Conservation (phyloP, 2,888 invertebrate genomes). For the Monoplex corrugatus region DNA sequence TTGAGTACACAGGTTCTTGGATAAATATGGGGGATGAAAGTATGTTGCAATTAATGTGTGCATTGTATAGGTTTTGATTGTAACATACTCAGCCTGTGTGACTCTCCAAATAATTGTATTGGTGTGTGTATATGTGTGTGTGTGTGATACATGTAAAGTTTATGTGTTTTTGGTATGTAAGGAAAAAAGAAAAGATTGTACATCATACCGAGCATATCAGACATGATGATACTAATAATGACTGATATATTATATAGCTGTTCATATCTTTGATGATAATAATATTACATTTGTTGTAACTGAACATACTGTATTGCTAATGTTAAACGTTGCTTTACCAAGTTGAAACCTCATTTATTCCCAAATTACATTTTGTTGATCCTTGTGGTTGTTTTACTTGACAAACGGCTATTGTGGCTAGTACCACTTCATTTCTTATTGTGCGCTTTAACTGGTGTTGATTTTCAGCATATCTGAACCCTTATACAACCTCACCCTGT, state of each 20-base stretch:
- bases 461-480: too few relatives aligned
- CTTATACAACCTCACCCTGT: too few relatives aligned
- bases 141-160: not conserved
- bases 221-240: not conserved
- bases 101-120: not conserved
- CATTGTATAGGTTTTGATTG: not conserved
- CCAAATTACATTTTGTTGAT: not conserved
- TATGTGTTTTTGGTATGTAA: not conserved
- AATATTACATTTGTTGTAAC: too few relatives aligned
- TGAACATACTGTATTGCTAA: too few relatives aligned
- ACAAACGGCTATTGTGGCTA: too few relatives aligned
- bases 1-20: too few relatives aligned
- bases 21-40: too few relatives aligned
- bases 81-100: not conserved
- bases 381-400: too few relatives aligned
- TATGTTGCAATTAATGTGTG: too few relatives aligned
- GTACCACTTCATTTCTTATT: too few relatives aligned
- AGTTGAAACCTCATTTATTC: not conserved
- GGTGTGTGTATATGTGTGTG: not conserved
- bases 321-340: not conserved
- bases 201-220: conserved; percentile 27
- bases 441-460: too few relatives aligned
- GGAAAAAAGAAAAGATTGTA: not conserved
- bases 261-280: conserved; percentile 10
- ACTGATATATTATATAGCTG: not conserved